These are phyloP conservation scores for Pelobates fuscus DNA, from an alignment of 2,113 vertebrate species.

Conservation along the genomic window DNA sequence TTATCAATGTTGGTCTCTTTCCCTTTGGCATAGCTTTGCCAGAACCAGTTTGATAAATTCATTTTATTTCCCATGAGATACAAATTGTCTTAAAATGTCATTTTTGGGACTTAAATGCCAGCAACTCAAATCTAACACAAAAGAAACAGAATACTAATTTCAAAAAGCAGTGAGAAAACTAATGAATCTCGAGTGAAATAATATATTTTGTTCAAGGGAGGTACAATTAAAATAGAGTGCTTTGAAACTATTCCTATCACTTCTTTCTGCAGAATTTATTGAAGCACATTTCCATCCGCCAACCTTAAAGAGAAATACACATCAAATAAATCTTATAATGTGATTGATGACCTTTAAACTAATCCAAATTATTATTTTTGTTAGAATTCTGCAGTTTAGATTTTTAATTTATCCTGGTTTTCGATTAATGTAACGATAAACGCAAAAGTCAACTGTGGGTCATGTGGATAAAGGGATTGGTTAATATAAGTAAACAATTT, in stretches of 20 bases:
- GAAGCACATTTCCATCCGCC: conserved; percentile 12
- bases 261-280: conserved; percentile 27
- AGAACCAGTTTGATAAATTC: conserved; percentile 24
- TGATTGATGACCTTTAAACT: neutral
- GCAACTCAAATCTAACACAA: conserved; percentile 14
- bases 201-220: conserved; percentile 18
- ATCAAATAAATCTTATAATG: neutral
- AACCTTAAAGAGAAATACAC: neutral
- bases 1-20: conserved; percentile 58
- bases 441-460: too few relatives aligned
- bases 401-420: too few relatives aligned
- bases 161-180: conserved; percentile 27
- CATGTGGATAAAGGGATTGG: too few relatives aligned
- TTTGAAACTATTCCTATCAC: conserved; percentile 33
- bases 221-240: conserved; percentile 46
- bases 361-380: neutral
- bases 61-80: conserved; percentile 37
- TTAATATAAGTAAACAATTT: too few relatives aligned
- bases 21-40: conserved; percentile 56
- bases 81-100: conserved; percentile 50
- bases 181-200: conserved; percentile 40
- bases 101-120: conserved; percentile 46
- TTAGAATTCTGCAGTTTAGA: too few relatives aligned
- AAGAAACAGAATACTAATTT: conserved; percentile 34
- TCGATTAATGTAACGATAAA: too few relatives aligned